Evolutionary conservation across 2,113 vertebrate species (phyloP).

Genomic region (Arizona elegans): DNA sequence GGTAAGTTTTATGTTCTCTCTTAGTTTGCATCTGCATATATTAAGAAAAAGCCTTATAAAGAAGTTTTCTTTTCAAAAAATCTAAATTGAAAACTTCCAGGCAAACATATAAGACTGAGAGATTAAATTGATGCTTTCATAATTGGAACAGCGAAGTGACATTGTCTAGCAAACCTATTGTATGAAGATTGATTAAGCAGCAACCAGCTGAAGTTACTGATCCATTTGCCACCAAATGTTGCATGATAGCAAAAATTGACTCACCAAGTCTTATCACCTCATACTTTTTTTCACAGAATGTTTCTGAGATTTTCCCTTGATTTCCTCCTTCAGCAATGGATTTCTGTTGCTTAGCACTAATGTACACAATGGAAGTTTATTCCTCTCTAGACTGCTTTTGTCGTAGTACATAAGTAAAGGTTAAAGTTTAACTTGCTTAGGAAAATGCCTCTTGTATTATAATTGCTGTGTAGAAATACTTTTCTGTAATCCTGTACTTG

Average conservation of each 20-base stretch:
- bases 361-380: background rate
- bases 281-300: background rate
- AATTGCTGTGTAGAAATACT: background rate
- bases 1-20: constrained; percentile 68
- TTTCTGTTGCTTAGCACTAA: background rate
- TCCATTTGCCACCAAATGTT: background rate
- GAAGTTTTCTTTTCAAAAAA: background rate
- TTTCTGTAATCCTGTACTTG: background rate
- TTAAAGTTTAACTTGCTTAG: background rate
- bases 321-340: background rate
- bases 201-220: background rate
- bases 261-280: background rate
- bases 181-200: background rate
- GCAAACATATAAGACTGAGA: background rate
- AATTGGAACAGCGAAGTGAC: background rate
- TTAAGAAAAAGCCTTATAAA: background rate
- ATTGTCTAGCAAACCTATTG: background rate
- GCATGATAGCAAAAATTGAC: background rate
- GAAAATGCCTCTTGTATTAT: background rate
- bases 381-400: background rate
- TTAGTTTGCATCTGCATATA: background rate
- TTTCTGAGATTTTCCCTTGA: background rate
- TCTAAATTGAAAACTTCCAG: background rate
- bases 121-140: background rate
- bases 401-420: background rate